phyloP scores from a whole-genome alignment of 2,797 vertebrate species.

The Xiphorhynchus erythropygius region DNA sequence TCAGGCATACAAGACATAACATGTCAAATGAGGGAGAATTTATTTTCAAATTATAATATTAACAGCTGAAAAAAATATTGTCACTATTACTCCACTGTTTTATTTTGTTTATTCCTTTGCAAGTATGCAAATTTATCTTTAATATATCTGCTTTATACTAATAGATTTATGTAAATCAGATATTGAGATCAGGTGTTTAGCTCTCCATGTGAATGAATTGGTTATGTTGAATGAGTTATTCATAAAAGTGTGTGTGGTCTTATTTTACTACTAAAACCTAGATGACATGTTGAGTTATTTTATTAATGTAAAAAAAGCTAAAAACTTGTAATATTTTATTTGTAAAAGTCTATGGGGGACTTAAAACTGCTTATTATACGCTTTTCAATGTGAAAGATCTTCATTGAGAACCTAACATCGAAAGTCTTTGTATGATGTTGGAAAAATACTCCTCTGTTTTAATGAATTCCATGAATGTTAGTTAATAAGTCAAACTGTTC shows the following conservation, averaged over 20 bases:
- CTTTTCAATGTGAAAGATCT: background rate
- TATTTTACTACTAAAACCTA: background rate
- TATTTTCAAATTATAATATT: background rate
- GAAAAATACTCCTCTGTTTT: background rate
- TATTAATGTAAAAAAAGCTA: background rate
- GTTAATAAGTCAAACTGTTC: constrained; percentile 14
- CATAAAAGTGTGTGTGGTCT: background rate
- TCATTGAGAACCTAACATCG: background rate
- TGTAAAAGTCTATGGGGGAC: background rate
- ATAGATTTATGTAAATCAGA: background rate
- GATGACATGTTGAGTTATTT: background rate
- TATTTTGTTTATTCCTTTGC: background rate
- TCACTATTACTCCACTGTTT: background rate
- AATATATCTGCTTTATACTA: background rate
- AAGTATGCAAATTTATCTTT: background rate
- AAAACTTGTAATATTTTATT: background rate
- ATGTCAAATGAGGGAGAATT: background rate
- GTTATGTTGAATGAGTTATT: background rate
- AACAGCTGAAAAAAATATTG: background rate
- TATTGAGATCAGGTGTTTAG: background rate
- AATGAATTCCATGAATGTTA: constrained; percentile 27
- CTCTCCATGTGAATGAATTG: background rate
- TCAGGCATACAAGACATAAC: rapidly evolving
- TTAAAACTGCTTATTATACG: background rate
- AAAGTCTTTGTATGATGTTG: background rate